A percentile compares a stretch with the other conserved stretches of the same genome.
phyloP scores from a whole-genome alignment of 1,140 invertebrate genomes.

The Lineus longissimus region DNA sequence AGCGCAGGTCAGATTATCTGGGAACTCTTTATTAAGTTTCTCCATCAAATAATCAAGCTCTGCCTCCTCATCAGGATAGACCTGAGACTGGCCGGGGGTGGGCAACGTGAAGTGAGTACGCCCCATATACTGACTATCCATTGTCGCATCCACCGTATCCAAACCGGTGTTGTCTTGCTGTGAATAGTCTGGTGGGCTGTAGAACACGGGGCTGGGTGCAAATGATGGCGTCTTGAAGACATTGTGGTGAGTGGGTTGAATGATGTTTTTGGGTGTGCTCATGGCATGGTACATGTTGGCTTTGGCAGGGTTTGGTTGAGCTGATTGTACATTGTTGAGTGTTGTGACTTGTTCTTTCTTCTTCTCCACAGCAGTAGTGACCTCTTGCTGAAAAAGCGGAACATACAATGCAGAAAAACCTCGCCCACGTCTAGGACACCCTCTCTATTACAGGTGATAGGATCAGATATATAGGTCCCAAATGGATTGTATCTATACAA shows the following conservation, averaged over 20 bases:
- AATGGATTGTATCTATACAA: too few relatives aligned
- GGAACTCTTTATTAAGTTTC: slow-evolving; percentile 29
- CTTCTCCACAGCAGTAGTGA: too few relatives aligned
- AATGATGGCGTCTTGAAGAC: neutral
- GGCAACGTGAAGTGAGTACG: slow-evolving; percentile 15
- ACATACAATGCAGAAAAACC: too few relatives aligned
- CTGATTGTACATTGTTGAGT: too few relatives aligned
- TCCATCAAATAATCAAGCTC: slow-evolving; percentile 30
- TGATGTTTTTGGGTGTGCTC: neutral
- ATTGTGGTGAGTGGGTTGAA: neutral
- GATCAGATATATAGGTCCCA: too few relatives aligned
- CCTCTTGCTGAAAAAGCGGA: too few relatives aligned
- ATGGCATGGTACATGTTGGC: neutral
- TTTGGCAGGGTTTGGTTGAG: neutral
- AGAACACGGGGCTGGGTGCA: neutral
- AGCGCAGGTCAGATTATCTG: slow-evolving; percentile 30
- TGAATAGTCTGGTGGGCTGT: neutral
- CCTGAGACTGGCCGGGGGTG: neutral
- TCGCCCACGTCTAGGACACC: too few relatives aligned
- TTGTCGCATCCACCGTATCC: neutral
- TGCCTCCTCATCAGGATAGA: slow-evolving; percentile 22
- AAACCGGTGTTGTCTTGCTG: neutral
- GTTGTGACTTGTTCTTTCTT: too few relatives aligned
- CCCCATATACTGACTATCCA: neutral
- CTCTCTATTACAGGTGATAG: too few relatives aligned